Percentiles rank a stretch among this genome's conserved stretches.
These are phyloP conservation scores for Ostrea denselamellosa DNA, from an alignment of 1,140 invertebrate species.

Conservation along the genomic window DNA sequence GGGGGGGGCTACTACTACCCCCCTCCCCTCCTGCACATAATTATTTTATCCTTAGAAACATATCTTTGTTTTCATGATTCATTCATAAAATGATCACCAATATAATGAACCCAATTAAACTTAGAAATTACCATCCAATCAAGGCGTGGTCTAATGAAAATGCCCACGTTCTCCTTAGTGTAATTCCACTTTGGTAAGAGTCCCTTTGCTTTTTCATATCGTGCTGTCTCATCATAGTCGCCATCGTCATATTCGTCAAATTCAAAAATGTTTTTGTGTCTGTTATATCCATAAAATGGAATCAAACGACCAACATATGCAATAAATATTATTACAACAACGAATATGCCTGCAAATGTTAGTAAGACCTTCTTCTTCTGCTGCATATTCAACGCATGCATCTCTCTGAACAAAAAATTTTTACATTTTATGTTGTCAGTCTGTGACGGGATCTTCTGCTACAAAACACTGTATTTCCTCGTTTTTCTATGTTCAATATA, in stretches of 20 bases:
- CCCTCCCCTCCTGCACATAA: too few relatives aligned
- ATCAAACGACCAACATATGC: background rate
- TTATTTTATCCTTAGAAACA: too few relatives aligned
- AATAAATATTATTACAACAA: background rate
- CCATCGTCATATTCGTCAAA: slow-evolving; percentile 36
- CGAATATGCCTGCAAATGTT: background rate
- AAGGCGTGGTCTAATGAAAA: background rate
- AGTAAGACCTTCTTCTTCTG: background rate
- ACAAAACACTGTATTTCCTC: too few relatives aligned
- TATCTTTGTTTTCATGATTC: too few relatives aligned
- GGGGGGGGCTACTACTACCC: too few relatives aligned
- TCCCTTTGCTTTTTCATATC: background rate
- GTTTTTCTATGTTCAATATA: too few relatives aligned
- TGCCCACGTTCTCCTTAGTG: background rate
- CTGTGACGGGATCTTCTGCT: too few relatives aligned
- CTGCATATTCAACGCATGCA: background rate
- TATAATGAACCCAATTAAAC: background rate
- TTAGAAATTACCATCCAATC: slow-evolving; percentile 13
- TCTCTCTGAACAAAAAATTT: background rate
- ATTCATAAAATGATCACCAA: too few relatives aligned
- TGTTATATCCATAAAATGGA: slow-evolving; percentile 1
- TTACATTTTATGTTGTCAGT: too few relatives aligned
- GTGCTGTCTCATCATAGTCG: slow-evolving; percentile 43
- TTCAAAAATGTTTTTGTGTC: slow-evolving; percentile 28
- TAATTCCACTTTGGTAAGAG: background rate